Conservation (phyloP, 1,140 invertebrate genomes). For the Laodelphax striatellus region DNA sequence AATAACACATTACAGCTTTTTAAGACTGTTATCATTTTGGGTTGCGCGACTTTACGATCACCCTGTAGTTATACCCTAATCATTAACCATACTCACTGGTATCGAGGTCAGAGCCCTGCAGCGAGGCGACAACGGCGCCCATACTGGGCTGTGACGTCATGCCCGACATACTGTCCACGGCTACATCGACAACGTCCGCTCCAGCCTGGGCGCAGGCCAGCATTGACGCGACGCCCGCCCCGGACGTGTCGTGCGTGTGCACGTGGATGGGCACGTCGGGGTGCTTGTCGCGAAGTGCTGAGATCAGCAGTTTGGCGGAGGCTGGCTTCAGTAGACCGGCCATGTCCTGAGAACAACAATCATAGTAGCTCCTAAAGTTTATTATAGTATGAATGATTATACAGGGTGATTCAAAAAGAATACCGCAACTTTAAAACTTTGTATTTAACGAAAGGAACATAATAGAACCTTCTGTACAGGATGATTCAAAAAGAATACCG, state of each 20-base stretch:
- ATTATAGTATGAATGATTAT: no score
- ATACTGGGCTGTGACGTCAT: constrained; percentile 97
- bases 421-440: no score
- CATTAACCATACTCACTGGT: constrained; percentile 40
- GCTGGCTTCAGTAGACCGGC: constrained; percentile 91
- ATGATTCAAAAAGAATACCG: no score
- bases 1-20: no score
- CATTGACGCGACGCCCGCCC: constrained; percentile 92
- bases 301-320: constrained; percentile 78
- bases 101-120: constrained; percentile 48
- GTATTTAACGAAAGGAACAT: no score
- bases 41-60: no score
- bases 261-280: constrained; percentile 96
- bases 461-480: no score
- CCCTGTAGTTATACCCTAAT: no score
- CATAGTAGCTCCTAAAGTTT: no score
- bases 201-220: constrained; percentile 87
- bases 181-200: constrained; percentile 96
- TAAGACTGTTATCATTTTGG: no score
- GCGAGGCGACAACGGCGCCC: constrained; percentile 90
- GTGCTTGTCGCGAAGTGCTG: constrained; percentile 79
- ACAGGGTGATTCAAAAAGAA: no score
- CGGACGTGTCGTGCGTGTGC: constrained; percentile 95
- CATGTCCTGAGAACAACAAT: constrained; percentile 76
- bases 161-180: constrained; percentile 98